phyloP scores from a whole-genome alignment of 2,888 invertebrate species.

The Anthophora plumipes region DNA sequence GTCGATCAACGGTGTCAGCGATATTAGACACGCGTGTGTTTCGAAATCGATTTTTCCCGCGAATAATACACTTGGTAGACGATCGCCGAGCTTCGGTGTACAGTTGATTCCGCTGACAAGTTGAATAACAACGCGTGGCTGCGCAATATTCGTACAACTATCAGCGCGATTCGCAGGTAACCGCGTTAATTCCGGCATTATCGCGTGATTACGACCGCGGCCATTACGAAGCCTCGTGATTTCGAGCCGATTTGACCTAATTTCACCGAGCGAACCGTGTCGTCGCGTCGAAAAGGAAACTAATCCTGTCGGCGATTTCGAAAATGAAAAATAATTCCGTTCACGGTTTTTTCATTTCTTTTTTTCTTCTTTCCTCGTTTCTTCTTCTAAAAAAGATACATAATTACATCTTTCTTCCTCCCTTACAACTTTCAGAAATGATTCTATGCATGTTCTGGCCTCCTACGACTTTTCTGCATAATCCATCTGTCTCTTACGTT shows the following conservation, averaged over 20 bases:
- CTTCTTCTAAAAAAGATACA: no score
- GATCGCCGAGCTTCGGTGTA: background rate
- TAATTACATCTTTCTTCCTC: no score
- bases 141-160: background rate
- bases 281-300: background rate
- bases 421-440: no score
- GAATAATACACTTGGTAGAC: background rate
- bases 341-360: no score
- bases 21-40: constrained; percentile 27
- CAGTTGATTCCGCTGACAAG: background rate
- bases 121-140: constrained; percentile 7
- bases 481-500: no score
- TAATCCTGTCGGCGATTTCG: background rate
- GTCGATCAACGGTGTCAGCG: no score
- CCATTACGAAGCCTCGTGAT: constrained; percentile 48
- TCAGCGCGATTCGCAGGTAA: constrained; percentile 31
- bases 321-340: background rate
- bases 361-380: no score
- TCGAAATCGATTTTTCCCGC: constrained; percentile 9
- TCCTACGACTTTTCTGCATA: no score
- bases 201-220: constrained; percentile 36
- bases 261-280: constrained; percentile 23
- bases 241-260: constrained; percentile 61
- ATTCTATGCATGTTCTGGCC: no score
- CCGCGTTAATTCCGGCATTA: constrained; percentile 48